phyloP scores from a whole-genome alignment of 2,888 invertebrate species.

The Drosophila planitibia region DNA sequence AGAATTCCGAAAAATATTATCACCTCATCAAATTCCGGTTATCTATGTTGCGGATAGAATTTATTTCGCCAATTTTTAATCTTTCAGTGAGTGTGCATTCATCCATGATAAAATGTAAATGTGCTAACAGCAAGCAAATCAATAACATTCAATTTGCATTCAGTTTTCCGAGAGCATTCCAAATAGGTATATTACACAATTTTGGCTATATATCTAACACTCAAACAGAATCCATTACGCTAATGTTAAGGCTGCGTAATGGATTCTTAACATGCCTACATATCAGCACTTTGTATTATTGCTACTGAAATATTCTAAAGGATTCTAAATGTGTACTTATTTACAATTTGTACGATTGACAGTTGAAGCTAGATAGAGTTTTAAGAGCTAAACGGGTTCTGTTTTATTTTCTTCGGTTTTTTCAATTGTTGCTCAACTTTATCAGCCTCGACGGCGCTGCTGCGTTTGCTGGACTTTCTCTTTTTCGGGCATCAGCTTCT shows the following conservation, averaged over 20 bases:
- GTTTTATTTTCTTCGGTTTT: slow-evolving; percentile 66
- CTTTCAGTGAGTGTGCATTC: not conserved
- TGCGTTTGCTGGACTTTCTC: slow-evolving; percentile 56
- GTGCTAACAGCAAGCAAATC: not conserved
- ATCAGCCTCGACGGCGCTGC: slow-evolving; percentile 32
- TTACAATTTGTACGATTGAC: slow-evolving; percentile 36
- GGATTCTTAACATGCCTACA: not conserved
- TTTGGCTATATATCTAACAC: not conserved
- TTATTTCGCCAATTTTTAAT: too few species aligned
- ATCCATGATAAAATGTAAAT: not conserved
- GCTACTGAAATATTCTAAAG: not conserved
- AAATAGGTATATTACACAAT: not conserved
- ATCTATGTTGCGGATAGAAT: not conserved
- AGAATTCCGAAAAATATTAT: not conserved
- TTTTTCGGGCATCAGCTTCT: slow-evolving; percentile 26
- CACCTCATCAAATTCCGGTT: not conserved
- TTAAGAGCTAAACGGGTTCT: slow-evolving; percentile 56
- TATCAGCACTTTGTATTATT: slow-evolving; percentile 22
- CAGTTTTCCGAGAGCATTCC: not conserved
- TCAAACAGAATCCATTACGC: not conserved
- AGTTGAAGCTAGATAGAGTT: slow-evolving; percentile 15
- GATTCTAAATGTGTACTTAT: slow-evolving; percentile 3
- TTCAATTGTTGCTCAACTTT: slow-evolving; percentile 35
- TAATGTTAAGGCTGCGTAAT: not conserved
- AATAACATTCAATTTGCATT: slow-evolving; percentile 3